A percentile compares a stretch with the other conserved stretches of the same genome.
Conservation (phyloP, 2,797 vertebrate species). For the Chiroxiphia lanceolata region DNA sequence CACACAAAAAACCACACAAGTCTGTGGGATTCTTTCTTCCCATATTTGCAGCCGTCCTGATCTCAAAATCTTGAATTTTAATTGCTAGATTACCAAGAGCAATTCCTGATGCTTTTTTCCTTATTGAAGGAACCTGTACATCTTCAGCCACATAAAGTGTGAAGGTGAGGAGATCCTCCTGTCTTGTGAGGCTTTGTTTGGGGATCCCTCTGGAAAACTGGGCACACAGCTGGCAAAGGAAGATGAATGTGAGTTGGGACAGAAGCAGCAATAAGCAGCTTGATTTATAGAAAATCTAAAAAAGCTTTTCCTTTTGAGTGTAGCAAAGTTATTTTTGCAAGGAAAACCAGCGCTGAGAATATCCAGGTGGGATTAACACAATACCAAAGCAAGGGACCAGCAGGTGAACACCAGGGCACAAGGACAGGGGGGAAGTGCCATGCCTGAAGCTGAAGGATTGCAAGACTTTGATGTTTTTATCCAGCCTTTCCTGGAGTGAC, state of each 20-base stretch:
- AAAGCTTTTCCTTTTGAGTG: not conserved
- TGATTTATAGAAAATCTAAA: not conserved
- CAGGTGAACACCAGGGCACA: not conserved
- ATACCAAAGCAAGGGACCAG: not conserved
- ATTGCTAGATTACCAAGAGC: not conserved
- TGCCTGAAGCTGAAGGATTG: not conserved
- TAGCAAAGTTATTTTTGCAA: not conserved
- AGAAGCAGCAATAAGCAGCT: not conserved
- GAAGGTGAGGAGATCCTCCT: not conserved
- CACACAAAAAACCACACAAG: too few relatives aligned
- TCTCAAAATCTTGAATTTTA: not conserved
- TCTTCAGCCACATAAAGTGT: not conserved
- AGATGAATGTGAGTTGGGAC: not conserved
- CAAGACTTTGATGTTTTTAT: not conserved
- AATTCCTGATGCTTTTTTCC: not conserved
- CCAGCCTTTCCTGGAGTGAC: not conserved
- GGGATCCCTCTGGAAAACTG: not conserved
- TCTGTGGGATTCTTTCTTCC: not conserved
- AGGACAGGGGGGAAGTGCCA: not conserved
- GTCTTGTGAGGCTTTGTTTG: not conserved
- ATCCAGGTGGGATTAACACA: not conserved
- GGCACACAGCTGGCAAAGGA: not conserved
- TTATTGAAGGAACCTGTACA: not conserved
- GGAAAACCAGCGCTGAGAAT: not conserved
- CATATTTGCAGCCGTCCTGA: not conserved